Conservation (phyloP, 2,888 invertebrate genomes). For the Scaptomyza parva region DNA sequence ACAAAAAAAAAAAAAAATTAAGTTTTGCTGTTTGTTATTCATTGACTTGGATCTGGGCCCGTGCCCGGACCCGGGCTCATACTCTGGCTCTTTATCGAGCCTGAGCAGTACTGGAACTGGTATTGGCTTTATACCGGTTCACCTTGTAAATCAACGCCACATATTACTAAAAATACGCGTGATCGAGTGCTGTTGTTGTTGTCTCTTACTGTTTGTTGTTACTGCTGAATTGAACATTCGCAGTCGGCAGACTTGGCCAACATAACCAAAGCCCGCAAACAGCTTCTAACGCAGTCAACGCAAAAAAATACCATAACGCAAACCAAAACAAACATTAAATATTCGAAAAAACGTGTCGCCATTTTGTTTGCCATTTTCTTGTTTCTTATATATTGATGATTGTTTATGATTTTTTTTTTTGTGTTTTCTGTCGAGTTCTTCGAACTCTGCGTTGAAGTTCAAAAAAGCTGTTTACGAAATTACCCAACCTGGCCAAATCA, state of each 20-base stretch:
- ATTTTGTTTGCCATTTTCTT: conserved; percentile 43
- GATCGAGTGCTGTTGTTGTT: conserved; percentile 56
- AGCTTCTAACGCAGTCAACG: conserved; percentile 48
- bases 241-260: conserved; percentile 53
- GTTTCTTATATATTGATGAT: conserved; percentile 26
- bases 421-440: conserved; percentile 71
- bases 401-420: conserved; percentile 50
- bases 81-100: conserved; percentile 1
- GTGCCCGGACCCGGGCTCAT: conserved; percentile 5
- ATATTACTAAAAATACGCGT: conserved; percentile 72
- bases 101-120: conserved; percentile 60
- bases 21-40: conserved; percentile 9
- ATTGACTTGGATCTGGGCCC: conserved; percentile 13
- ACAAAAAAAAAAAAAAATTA: conserved; percentile 1
- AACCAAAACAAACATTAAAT: neutral
- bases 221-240: conserved; percentile 34
- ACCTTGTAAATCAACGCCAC: conserved; percentile 76
- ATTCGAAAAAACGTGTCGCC: conserved; percentile 21
- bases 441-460: conserved; percentile 68
- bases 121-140: conserved; percentile 73
- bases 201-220: conserved; percentile 18
- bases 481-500: conserved; percentile 46
- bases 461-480: conserved; percentile 50
- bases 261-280: conserved; percentile 48
- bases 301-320: too few species aligned